Evolutionary conservation across 2,888 invertebrate genomes (phyloP).

Genomic region (Eudiplozoon nipponicum): DNA sequence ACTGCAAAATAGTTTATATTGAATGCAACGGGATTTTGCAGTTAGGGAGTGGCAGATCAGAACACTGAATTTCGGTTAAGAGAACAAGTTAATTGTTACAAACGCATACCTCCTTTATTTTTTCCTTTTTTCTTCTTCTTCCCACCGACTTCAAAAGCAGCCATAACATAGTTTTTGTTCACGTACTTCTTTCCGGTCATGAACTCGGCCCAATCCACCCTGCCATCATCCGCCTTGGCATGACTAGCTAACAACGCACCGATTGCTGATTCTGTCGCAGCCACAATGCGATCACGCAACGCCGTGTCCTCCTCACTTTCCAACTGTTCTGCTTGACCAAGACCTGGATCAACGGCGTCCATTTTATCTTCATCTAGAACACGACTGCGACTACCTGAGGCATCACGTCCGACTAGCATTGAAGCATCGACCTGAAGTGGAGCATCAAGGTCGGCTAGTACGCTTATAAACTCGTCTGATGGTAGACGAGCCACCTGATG

Average conservation of each 20-base stretch:
- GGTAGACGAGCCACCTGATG: too few relatives aligned
- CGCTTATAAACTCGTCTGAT: too few relatives aligned
- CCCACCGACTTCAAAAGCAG: slow-evolving; percentile 26
- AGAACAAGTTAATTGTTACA: not conserved
- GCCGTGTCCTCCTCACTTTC: too few relatives aligned
- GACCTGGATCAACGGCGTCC: slow-evolving; percentile 18
- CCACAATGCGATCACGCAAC: too few relatives aligned
- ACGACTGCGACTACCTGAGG: not conserved
- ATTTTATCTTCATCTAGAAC: not conserved
- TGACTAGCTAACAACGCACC: too few relatives aligned
- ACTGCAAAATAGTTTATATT: too few relatives aligned
- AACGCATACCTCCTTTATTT: slow-evolving; percentile 6
- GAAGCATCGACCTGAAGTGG: not conserved
- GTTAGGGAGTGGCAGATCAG: too few relatives aligned
- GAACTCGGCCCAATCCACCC: slow-evolving; percentile 24
- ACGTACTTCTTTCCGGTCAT: slow-evolving; percentile 25
- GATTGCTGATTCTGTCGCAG: too few relatives aligned
- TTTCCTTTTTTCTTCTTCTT: slow-evolving; percentile 22
- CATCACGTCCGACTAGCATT: not conserved
- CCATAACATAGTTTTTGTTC: slow-evolving; percentile 25
- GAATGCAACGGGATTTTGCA: too few relatives aligned
- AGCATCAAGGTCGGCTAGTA: too few relatives aligned
- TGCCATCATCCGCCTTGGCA: slow-evolving; percentile 22
- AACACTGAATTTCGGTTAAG: too few relatives aligned
- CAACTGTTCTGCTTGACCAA: too few relatives aligned